These are phyloP conservation scores for Emydoidea blandingii DNA, from an alignment of 2,797 vertebrate genomes.

Conservation along the genomic window DNA sequence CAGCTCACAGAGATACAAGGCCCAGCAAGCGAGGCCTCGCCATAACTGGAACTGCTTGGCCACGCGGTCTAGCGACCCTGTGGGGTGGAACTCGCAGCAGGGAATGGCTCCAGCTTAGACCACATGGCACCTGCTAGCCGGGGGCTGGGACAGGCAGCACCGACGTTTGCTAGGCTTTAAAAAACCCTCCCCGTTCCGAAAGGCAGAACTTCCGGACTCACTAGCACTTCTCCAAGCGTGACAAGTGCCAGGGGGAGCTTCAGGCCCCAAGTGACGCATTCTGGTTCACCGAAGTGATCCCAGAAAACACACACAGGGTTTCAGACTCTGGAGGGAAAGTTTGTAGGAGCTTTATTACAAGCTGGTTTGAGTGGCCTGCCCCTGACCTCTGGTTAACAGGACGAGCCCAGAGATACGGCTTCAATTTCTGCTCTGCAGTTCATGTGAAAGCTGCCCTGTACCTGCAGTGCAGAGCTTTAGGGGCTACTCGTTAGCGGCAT, in stretches of 20 bases:
- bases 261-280: no score
- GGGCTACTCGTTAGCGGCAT: not conserved
- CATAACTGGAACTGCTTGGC: not conserved
- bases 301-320: no score
- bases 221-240: not conserved
- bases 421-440: not conserved
- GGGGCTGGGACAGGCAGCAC: no score
- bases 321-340: not conserved
- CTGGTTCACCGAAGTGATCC: no score
- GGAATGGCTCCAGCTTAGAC: no score
- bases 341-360: not conserved
- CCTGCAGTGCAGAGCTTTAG: fast-evolving
- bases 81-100: not conserved
- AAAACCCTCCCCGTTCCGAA: not conserved
- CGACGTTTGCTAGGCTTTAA: no score
- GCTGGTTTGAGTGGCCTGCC: not conserved
- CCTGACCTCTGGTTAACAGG: not conserved
- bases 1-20: not conserved
- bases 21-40: no score
- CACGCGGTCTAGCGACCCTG: fast-evolving
- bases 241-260: not conserved
- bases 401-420: fast-evolving
- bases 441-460: not conserved
- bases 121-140: no score
- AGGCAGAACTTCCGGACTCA: not conserved